Conservation (phyloP, 2,888 invertebrate genomes). For the Melangyna quadrimaculata region DNA sequence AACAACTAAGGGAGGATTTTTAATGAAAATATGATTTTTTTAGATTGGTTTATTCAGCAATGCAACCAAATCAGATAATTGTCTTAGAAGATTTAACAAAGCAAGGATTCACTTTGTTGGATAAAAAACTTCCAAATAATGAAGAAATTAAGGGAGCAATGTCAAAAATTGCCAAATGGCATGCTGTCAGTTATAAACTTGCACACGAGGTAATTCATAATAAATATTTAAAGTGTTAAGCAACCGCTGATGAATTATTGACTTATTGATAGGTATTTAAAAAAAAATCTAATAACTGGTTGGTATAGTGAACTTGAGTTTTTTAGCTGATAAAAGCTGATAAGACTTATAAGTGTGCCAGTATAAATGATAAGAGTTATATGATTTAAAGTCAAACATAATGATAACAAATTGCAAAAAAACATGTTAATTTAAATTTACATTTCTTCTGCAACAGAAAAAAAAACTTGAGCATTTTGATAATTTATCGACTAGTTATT, state of each 20-base stretch:
- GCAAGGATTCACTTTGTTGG: neutral
- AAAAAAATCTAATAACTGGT: neutral
- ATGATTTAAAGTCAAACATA: neutral
- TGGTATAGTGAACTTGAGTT: neutral
- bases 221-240: too few species aligned
- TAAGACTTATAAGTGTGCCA: neutral
- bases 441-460: too few species aligned
- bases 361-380: neutral
- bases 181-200: conserved; percentile 43
- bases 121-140: neutral
- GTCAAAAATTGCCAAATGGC: conserved; percentile 17
- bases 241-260: neutral
- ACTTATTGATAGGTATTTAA: neutral
- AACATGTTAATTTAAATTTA: too few species aligned
- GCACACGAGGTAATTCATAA: neutral
- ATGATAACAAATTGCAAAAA: neutral
- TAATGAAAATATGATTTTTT: neutral
- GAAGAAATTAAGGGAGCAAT: neutral
- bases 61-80: conserved; percentile 4
- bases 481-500: too few species aligned
- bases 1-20: too few species aligned
- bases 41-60: conserved; percentile 59
- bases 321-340: neutral
- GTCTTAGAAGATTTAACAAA: neutral
- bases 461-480: too few species aligned